Base-by-base conservation (phyloP, 1,140 invertebrate genomes). In the Drosophila nasuta region DNA sequence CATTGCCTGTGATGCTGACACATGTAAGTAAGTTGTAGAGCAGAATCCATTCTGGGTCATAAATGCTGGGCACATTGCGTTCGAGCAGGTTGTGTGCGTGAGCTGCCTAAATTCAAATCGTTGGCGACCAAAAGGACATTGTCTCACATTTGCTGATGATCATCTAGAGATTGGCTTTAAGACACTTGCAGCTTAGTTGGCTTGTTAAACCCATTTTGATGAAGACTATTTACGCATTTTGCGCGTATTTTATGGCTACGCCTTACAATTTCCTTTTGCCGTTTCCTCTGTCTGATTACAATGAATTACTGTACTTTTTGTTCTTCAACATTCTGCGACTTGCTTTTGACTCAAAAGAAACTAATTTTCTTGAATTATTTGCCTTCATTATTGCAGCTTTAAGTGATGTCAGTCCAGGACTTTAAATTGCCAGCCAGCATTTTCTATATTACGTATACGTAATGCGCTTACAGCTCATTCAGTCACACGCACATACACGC, bases 371-470 rank as follows among this genome's bases (percentile, higher is more conserved):
- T 70, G 71, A 76, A 73, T 74, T 77, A 77, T 82, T 73, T 72
- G 65, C 11, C 41, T 43, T 43, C 3, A 43, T 43, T 43, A 43
- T 13, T 3, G 41, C 71, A 68, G 54, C 63, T 65, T 65, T 45
- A 65, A 54, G 35, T 51, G 30, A 62, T 35, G 45, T 17, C 59
- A 59, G 51, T 4, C 5, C 46, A n/a, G 10, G 25, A 63, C 79
- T 75, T 82, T 78, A 82, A 81, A 81, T 56, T 77, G 64, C 59
- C 51, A 45, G 17, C 48, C 62, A 81, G 62, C 57, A 63, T 60
- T 63, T 77, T 65, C 64, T 85, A 81, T 72, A 83, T 83, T 86
- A 66, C 81, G 81, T 83, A 82, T 82, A 82, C 81, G 81, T 85
- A 83, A 85, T 85, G 81, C 77, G 63, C 73, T 85, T 83, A 66